These are phyloP conservation scores for Danio aesculapii DNA, from an alignment of 2,797 vertebrate genomes.

Conservation along the genomic window DNA sequence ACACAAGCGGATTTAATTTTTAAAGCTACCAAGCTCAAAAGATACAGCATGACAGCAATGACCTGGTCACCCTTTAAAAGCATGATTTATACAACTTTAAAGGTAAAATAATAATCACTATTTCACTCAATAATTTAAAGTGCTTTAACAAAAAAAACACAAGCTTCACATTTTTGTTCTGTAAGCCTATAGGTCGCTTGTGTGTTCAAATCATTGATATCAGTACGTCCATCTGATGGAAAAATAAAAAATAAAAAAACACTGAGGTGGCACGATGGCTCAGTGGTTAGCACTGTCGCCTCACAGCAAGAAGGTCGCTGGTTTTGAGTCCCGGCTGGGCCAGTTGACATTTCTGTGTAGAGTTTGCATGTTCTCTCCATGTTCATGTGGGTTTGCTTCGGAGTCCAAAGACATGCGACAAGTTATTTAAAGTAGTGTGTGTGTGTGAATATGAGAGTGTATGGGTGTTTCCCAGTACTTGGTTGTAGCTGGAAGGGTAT, in stretches of 20 bases:
- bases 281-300: no score
- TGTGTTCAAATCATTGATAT: not conserved
- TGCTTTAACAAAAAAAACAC: conserved; percentile 3
- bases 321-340: no score
- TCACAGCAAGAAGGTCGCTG: no score
- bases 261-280: no score
- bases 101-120: not conserved
- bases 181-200: not conserved
- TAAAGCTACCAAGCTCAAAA: conserved; percentile 6
- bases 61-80: not conserved
- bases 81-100: not conserved
- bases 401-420: no score
- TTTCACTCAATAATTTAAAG: not conserved
- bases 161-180: not conserved
- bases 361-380: no score
- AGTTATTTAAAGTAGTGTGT: no score
- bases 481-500: no score
- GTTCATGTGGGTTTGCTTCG: no score
- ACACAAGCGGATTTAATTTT: not conserved
- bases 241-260: not conserved
- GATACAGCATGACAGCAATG: not conserved
- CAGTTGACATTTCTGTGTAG: no score
- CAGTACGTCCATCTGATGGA: not conserved
- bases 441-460: no score
- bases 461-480: no score